phyloP scores from a whole-genome alignment of 2,797 vertebrate species.

The Apogon talboti region DNA sequence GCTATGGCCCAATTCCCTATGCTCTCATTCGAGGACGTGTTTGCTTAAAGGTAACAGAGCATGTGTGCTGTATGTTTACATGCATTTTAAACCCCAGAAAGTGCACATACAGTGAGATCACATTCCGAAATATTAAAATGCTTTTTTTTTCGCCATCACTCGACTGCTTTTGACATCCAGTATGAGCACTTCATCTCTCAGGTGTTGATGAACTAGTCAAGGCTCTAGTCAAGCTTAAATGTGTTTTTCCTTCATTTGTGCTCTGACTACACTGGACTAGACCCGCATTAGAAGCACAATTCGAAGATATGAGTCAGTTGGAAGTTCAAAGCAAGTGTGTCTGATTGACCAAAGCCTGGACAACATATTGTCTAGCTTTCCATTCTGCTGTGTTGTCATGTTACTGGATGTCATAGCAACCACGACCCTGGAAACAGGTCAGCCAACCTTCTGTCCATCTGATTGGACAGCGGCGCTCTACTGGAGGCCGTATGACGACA shows the following conservation, averaged over 20 bases:
- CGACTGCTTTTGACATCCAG: too few species aligned
- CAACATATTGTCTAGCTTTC: slow-evolving; percentile 84
- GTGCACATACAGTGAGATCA: too few species aligned
- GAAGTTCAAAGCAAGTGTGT: slow-evolving; percentile 77
- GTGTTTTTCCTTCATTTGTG: neutral
- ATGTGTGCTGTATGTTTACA: slow-evolving; percentile 14
- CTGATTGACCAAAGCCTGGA: slow-evolving; percentile 76
- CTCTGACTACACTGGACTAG: slow-evolving; percentile 1
- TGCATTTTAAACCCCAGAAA: slow-evolving; percentile 10
- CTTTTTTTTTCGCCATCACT: too few species aligned
- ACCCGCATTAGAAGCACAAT: slow-evolving; percentile 51
- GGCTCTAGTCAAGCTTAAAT: neutral
- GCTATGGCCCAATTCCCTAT: slow-evolving; percentile 95
- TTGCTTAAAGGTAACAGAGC: slow-evolving; percentile 91
- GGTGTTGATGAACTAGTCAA: neutral
- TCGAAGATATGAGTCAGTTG: slow-evolving; percentile 66
- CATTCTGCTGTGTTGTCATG: slow-evolving; percentile 82
- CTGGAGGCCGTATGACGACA: slow-evolving; percentile 73
- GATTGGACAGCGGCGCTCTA: slow-evolving; percentile 77
- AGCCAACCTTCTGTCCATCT: slow-evolving; percentile 82
- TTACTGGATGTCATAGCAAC: slow-evolving; percentile 80
- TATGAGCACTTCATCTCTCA: neutral
- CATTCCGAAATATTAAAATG: too few species aligned
- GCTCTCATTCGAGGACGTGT: slow-evolving; percentile 94
- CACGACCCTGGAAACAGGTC: slow-evolving; percentile 83